A percentile compares a stretch with the other conserved stretches of the same genome.
Conservation (phyloP, 2,797 vertebrate genomes). For the Staurois parvus region DNA sequence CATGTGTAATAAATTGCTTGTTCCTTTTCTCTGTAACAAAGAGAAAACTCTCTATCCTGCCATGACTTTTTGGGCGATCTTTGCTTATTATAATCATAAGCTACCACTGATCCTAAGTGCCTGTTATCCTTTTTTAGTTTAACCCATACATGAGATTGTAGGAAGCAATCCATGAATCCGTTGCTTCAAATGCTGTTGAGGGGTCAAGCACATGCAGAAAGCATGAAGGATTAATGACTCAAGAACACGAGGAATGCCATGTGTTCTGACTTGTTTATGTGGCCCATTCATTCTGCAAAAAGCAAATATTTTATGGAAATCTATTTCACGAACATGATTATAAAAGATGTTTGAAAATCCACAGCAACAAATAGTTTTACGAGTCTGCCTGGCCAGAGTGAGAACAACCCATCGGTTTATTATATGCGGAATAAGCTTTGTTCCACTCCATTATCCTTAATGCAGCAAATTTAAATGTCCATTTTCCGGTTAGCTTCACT, state of each 20-base stretch:
- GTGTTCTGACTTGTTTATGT: not conserved
- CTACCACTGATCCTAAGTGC: too few species aligned
- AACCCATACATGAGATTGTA: not conserved
- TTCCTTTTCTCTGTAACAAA: too few species aligned
- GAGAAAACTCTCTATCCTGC: too few species aligned
- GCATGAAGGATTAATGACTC: conserved; percentile 26
- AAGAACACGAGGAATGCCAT: not conserved
- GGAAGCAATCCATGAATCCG: not conserved
- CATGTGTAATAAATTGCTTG: too few species aligned
- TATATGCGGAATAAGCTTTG: conserved; percentile 9
- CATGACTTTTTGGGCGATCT: too few species aligned
- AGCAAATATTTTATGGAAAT: not conserved
- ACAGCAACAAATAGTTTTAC: conserved; percentile 7
- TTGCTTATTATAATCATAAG: too few species aligned
- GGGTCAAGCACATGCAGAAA: not conserved
- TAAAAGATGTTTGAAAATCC: not conserved
- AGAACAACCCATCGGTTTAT: not conserved
- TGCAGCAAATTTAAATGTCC: conserved; percentile 37
- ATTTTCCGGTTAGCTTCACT: conserved; percentile 41
- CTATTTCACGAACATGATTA: not conserved
- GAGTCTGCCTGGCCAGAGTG: not conserved
- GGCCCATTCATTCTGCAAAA: not conserved
- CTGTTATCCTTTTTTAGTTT: too few species aligned
- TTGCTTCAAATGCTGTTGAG: not conserved
- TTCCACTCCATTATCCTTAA: conserved; percentile 45